Percentiles rank a stretch among this genome's conserved stretches.
These are phyloP conservation scores for Bradypodion ventrale DNA, from an alignment of 2,797 vertebrate species.

Conservation along the genomic window DNA sequence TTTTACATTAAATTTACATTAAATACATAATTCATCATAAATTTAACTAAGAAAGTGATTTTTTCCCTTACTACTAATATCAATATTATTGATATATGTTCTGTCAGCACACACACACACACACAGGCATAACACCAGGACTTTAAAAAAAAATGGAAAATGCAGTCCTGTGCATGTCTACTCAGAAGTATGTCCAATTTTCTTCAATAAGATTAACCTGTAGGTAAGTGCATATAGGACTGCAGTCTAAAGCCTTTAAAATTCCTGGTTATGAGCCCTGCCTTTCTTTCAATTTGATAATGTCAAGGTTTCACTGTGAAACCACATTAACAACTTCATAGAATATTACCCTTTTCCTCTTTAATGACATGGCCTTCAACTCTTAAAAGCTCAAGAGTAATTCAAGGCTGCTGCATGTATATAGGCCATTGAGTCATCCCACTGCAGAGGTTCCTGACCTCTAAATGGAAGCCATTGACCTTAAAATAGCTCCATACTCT, in stretches of 20 bases:
- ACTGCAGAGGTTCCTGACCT: constrained; percentile 24
- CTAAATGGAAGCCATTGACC: constrained; percentile 29
- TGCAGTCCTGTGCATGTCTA: not conserved
- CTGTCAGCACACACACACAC: not conserved
- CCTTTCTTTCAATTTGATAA: not conserved
- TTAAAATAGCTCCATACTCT: not conserved
- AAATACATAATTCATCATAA: too few relatives aligned
- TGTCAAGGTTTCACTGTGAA: constrained; percentile 20
- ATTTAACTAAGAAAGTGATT: not conserved
- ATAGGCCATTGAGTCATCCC: not conserved
- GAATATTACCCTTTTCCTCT: constrained; percentile 42
- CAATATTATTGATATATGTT: not conserved
- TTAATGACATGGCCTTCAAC: constrained; percentile 32
- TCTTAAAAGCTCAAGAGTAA: constrained; percentile 25
- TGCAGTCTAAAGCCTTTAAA: not conserved
- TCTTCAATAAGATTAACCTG: not conserved
- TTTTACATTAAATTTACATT: too few relatives aligned
- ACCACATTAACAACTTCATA: not conserved
- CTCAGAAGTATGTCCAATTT: not conserved
- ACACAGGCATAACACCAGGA: not conserved
- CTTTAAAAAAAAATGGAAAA: constrained; percentile 7
- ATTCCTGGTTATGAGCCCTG: not conserved
- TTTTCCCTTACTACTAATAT: not conserved
- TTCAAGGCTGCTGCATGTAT: constrained; percentile 23
- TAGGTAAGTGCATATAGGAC: not conserved